phyloP scores from a whole-genome alignment of 2,113 vertebrate genomes.

The Laterallus jamaicensis region DNA sequence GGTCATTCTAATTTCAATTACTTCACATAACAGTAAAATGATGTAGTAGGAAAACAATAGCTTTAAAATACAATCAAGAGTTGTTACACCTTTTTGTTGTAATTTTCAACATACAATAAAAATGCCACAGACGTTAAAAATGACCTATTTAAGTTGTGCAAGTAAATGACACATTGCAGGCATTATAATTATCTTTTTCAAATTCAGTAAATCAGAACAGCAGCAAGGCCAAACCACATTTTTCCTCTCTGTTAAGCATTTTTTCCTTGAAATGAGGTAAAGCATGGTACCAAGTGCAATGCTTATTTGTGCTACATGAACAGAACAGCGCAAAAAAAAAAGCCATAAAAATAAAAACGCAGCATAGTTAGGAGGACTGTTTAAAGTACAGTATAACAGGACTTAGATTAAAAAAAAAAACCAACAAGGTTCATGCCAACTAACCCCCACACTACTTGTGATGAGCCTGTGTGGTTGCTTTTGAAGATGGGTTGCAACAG shows the following conservation, averaged over 20 bases:
- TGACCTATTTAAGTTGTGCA: slow-evolving; percentile 76
- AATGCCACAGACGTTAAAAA: slow-evolving; percentile 76
- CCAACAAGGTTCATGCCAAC: slow-evolving; percentile 57
- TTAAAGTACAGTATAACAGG: slow-evolving; percentile 60
- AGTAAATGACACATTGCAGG: slow-evolving; percentile 76
- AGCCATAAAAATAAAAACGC: slow-evolving; percentile 73
- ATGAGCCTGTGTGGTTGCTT: slow-evolving; percentile 52
- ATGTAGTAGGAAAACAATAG: slow-evolving; percentile 64
- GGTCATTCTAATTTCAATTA: slow-evolving; percentile 71
- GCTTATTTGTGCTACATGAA: slow-evolving; percentile 92
- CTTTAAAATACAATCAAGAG: slow-evolving; percentile 72
- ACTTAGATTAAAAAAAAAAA: slow-evolving; percentile 9
- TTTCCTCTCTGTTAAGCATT: slow-evolving; percentile 78
- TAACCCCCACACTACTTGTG: slow-evolving; percentile 45
- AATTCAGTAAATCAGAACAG: slow-evolving; percentile 84
- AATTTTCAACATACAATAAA: slow-evolving; percentile 74
- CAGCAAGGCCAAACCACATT: slow-evolving; percentile 86
- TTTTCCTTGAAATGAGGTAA: slow-evolving; percentile 94
- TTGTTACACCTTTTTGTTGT: slow-evolving; percentile 66
- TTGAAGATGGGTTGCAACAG: slow-evolving; percentile 62
- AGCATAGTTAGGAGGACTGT: slow-evolving; percentile 77
- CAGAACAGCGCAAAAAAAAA: slow-evolving; percentile 75
- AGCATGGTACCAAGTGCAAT: slow-evolving; percentile 92
- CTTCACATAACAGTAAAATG: slow-evolving; percentile 70
- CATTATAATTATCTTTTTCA: slow-evolving; percentile 75